A percentile compares a stretch with the other conserved stretches of the same genome.
Evolutionary conservation across 2,888 invertebrate genomes (phyloP).

Genomic region (Phragmatobia fuliginosa): DNA sequence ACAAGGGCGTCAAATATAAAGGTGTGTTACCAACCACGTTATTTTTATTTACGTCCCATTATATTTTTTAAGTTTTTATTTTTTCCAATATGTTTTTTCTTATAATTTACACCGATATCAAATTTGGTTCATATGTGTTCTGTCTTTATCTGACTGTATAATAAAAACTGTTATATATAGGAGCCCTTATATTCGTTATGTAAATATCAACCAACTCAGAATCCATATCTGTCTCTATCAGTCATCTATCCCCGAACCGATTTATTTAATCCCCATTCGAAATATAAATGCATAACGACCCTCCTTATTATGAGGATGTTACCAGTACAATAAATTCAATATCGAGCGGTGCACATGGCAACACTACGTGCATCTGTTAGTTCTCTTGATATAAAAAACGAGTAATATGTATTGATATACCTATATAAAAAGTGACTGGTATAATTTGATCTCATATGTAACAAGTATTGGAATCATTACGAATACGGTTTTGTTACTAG

Average conservation of each 20-base stretch:
- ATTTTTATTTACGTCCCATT: not conserved
- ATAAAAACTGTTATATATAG: not conserved
- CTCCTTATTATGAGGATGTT: conserved; percentile 46
- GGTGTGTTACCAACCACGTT: not conserved
- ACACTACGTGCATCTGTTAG: conserved; percentile 83
- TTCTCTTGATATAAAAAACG: conserved; percentile 79
- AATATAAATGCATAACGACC: conserved; percentile 37
- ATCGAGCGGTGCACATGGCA: conserved; percentile 74
- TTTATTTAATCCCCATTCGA: conserved; percentile 35
- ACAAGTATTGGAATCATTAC: not conserved
- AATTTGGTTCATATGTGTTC: no score
- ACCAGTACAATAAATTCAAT: conserved; percentile 65
- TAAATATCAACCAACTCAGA: not conserved
- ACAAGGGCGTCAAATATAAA: no score
- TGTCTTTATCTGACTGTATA: no score
- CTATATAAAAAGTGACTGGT: conserved; percentile 58
- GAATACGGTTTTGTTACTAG: not conserved
- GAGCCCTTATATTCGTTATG: not conserved
- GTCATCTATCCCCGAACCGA: conserved; percentile 15
- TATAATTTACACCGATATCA: no score
- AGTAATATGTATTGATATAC: conserved; percentile 77
- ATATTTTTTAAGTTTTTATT: not conserved
- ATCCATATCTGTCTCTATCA: conserved; percentile 13
- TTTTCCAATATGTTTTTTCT: not conserved
- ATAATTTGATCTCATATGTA: conserved; percentile 30